These are phyloP conservation scores for Nylanderia fulva DNA, from an alignment of 1,140 invertebrate genomes.

Conservation along the genomic window DNA sequence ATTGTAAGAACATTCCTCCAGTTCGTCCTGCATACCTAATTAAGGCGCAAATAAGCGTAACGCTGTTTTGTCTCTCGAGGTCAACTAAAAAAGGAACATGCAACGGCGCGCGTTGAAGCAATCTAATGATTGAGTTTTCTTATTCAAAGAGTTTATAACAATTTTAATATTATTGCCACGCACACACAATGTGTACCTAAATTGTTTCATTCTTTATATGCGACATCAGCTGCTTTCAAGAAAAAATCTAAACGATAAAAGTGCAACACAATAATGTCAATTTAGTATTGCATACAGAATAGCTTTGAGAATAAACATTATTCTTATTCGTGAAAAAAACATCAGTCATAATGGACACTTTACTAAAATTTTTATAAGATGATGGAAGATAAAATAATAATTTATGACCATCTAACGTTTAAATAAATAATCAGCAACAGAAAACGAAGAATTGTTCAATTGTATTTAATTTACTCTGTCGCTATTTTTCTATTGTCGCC, in stretches of 20 bases:
- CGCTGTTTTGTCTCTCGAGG: conserved; percentile 21
- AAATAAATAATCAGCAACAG: background rate
- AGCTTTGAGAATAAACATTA: too few species aligned
- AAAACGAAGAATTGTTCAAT: background rate
- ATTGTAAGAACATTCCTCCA: conserved; percentile 10
- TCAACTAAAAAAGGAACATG: conserved; percentile 22
- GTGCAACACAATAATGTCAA: background rate
- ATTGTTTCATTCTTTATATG: background rate
- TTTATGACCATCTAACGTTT: background rate
- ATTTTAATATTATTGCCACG: conserved; percentile 7
- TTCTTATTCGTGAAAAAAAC: too few species aligned
- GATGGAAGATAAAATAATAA: background rate
- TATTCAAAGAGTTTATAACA: background rate
- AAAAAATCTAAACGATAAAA: background rate
- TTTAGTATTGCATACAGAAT: too few species aligned
- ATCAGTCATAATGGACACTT: background rate
- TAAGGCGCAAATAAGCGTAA: conserved; percentile 48
- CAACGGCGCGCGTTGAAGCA: conserved; percentile 9
- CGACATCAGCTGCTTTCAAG: background rate
- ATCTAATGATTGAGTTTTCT: background rate
- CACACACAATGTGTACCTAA: background rate
- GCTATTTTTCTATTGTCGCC: background rate
- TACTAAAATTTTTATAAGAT: background rate
- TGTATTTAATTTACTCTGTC: background rate
- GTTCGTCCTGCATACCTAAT: conserved; percentile 48